Percentiles rank a stretch among this genome's conserved stretches.
phyloP scores from a whole-genome alignment of 1,140 invertebrate species.

The Cherax destructor region DNA sequence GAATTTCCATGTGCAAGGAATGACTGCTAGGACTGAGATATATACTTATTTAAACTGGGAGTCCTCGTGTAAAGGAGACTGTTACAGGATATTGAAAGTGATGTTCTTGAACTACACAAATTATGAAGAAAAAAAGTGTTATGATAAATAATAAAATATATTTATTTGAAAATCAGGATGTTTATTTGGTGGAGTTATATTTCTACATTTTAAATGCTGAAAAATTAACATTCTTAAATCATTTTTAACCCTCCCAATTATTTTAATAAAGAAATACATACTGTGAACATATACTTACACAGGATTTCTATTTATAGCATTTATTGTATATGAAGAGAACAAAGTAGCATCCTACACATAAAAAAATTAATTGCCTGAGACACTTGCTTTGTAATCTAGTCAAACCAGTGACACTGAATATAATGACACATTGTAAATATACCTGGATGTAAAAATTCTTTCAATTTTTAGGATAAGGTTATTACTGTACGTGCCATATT shows the following conservation, averaged over 20 bases:
- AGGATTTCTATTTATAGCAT: not conserved
- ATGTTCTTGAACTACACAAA: not conserved
- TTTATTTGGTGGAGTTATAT: not conserved
- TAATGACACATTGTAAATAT: slow-evolving; percentile 26
- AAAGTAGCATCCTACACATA: not conserved
- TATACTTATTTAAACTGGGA: not conserved
- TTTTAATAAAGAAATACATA: not conserved
- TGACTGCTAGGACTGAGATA: not conserved
- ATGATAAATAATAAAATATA: not conserved
- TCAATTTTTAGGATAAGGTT: slow-evolving; percentile 3
- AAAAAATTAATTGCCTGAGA: not conserved
- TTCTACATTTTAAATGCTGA: not conserved
- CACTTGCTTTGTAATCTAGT: slow-evolving; percentile 25
- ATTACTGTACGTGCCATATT: slow-evolving; percentile 41
- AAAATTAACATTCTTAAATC: not conserved
- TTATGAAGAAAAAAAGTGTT: not conserved
- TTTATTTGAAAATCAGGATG: not conserved
- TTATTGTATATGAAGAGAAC: not conserved
- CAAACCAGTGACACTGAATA: slow-evolving; percentile 10
- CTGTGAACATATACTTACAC: not conserved
- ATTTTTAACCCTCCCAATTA: too few relatives aligned
- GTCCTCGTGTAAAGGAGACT: not conserved
- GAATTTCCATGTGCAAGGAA: not conserved
- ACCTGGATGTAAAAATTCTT: slow-evolving; percentile 21
- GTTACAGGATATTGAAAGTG: not conserved